Percentiles rank a stretch among this genome's conserved stretches.
Evolutionary conservation across 2,113 vertebrate genomes (phyloP).

Genomic region (Cygnus atratus): DNA sequence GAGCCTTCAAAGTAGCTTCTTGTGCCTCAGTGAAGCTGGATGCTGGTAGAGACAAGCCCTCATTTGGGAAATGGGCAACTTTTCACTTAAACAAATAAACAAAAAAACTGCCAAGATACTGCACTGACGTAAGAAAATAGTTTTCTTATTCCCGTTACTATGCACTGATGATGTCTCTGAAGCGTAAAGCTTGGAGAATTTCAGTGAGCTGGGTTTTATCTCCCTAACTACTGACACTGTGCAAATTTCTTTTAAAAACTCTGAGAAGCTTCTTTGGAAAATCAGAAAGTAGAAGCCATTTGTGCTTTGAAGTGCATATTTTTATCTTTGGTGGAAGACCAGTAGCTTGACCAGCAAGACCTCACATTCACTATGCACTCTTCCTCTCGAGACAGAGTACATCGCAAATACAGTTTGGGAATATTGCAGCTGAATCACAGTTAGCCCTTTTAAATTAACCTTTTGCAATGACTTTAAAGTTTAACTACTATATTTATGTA

Average conservation of each 20-base stretch:
- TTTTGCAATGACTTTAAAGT: background rate
- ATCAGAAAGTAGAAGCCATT: background rate
- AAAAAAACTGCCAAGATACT: background rate
- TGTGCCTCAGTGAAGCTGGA: background rate
- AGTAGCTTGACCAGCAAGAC: background rate
- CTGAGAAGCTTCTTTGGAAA: background rate
- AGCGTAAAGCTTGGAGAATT: background rate
- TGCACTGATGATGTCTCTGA: background rate
- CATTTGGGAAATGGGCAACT: background rate
- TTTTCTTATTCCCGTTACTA: background rate
- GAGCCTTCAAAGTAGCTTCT: background rate
- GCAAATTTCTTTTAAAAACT: background rate
- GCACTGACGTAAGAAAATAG: background rate
- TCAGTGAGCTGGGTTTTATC: background rate
- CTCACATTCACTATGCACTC: background rate
- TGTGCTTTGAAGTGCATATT: background rate
- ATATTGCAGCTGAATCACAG: background rate
- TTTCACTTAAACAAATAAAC: background rate
- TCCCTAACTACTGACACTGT: background rate
- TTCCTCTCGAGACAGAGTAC: background rate
- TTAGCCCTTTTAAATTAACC: background rate
- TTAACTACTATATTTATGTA: background rate
- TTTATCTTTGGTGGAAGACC: background rate
- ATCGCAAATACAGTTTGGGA: background rate
- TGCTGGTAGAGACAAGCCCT: background rate